phyloP scores from a whole-genome alignment of 1,140 invertebrate genomes.

The Philopotamus ludificatus region DNA sequence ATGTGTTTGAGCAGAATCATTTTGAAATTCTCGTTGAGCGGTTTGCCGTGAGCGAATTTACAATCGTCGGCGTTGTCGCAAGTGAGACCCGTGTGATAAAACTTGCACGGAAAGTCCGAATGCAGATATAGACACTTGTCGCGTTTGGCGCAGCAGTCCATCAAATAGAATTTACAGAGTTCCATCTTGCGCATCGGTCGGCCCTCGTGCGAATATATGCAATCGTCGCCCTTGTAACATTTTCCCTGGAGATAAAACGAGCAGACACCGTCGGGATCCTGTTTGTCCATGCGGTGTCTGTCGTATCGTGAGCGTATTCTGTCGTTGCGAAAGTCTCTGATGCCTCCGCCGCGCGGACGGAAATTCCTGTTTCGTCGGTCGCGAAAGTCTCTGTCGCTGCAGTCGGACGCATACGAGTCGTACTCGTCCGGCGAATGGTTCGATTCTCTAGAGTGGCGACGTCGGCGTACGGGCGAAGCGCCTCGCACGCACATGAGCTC shows the following conservation, averaged over 20 bases:
- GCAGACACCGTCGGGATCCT: constrained; percentile 70
- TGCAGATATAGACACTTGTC: constrained; percentile 97
- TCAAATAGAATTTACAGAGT: constrained; percentile 95
- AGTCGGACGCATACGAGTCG: constrained; percentile 58
- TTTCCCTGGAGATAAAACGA: constrained; percentile 84
- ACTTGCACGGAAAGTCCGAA: constrained; percentile 96
- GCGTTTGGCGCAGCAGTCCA: constrained; percentile 92
- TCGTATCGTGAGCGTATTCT: constrained; percentile 40
- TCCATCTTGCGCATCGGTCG: constrained; percentile 85
- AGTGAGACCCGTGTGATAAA: constrained; percentile 88
- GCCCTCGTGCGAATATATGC: constrained; percentile 82
- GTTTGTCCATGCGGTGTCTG: constrained; percentile 48
- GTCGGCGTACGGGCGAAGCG: constrained; percentile 60
- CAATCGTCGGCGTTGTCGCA: constrained; percentile 81
- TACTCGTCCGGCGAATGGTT: constrained; percentile 48
- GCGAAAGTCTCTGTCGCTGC: constrained; percentile 52
- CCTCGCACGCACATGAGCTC: constrained; percentile 77
- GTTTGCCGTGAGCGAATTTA: constrained; percentile 89
- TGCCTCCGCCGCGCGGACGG: constrained; percentile 37
- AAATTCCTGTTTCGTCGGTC: constrained; percentile 46
- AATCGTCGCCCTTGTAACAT: constrained; percentile 74
- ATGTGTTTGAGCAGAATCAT: constrained; percentile 77
- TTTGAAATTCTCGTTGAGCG: constrained; percentile 71
- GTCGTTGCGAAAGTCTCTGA: constrained; percentile 12
- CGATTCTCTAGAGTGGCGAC: constrained; percentile 42